phyloP scores from a whole-genome alignment of 2,113 vertebrate genomes.

The Colius striatus region DNA sequence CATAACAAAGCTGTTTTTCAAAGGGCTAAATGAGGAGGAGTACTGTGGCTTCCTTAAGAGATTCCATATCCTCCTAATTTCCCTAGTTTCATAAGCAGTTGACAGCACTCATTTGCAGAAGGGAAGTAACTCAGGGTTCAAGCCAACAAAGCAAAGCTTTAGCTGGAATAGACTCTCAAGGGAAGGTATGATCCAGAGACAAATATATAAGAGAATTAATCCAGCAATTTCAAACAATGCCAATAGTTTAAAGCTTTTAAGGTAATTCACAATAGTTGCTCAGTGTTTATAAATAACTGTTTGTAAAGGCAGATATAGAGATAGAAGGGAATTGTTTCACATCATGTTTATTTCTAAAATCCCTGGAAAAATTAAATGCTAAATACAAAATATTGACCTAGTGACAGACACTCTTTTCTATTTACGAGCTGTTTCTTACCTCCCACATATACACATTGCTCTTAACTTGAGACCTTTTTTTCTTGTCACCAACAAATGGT shows the following conservation, averaged over 20 bases:
- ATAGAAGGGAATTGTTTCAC: background rate
- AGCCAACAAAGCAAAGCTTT: background rate
- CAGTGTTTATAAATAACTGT: background rate
- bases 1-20: background rate
- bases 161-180: background rate
- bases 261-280: background rate
- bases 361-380: background rate
- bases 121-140: background rate
- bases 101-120: background rate
- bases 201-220: background rate
- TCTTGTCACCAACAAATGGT: slow-evolving; percentile 92
- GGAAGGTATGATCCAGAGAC: background rate
- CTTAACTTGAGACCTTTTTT: slow-evolving; percentile 93
- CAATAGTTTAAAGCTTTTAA: background rate
- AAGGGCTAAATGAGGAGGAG: background rate
- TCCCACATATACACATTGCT: slow-evolving; percentile 98
- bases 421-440: slow-evolving; percentile 78
- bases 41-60: background rate
- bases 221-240: background rate
- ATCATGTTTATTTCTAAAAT: background rate
- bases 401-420: background rate
- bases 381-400: background rate
- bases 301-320: background rate
- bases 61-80: background rate
- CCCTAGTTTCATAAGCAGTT: background rate